Evolutionary conservation across 2,888 invertebrate species (phyloP), one percentile per base, ranked within the genome.

Genomic region (Parnassius glacialis): DNA sequence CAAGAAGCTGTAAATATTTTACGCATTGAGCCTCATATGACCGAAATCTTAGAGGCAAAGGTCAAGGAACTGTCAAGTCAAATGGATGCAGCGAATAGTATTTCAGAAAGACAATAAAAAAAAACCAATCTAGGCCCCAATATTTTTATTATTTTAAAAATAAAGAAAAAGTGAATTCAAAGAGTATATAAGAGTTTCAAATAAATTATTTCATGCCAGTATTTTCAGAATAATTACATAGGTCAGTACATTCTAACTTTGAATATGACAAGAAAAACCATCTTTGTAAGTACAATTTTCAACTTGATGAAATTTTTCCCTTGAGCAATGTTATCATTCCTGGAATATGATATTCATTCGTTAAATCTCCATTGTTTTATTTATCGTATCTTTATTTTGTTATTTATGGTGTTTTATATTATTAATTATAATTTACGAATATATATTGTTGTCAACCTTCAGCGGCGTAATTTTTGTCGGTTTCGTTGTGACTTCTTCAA

Each of bases 1-100:
- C 91, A 93, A 75, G 94, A 94, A 80, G 94, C 94, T 0, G 80
- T 91, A 1, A 90, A 92, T 60, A 94, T 95, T 56, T 80, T 95
- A 55, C 85, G 85, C 71, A 83, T 93, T 11, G 94, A 95, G 70
- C 92, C 93, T 0, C 92, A 93, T 58, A 93, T 94, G 93, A 85
- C 90, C 64, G 85, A 88, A 12, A 74, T 84, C 1, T 71, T 94
- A 3, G 85, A 91, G 66, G 79, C 83, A 7, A 93, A 93, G 57
- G 85, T 93, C 9, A 81, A 85, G 54, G 84, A 89, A 44, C 70
- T 94, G 1, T 74, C 84, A 0, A 67, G 66, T 16, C 77, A 84
- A 45, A 52, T 89, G n/a, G 84, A 87, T 50, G 57, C 71, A 3
- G 78, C 80, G 0, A 75, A 75, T 16, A 72, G 69, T 51, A 75